Percentiles rank a stretch among this genome's conserved stretches.
Evolutionary conservation across 2,797 vertebrate species (phyloP).

Genomic region (Coccyzus lansbergi): DNA sequence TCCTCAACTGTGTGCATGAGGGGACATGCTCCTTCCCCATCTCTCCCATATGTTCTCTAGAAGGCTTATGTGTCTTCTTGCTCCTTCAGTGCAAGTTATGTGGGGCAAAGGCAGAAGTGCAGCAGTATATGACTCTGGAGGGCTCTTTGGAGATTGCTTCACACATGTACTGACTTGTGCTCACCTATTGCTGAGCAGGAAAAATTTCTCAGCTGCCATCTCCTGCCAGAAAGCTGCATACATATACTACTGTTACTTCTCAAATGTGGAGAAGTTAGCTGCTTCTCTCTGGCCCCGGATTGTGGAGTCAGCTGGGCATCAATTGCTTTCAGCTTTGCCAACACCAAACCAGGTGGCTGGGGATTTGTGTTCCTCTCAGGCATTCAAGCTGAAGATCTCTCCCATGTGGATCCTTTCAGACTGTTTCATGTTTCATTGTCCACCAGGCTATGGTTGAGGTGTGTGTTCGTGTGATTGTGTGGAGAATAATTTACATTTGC

Average conservation of each 20-base stretch:
- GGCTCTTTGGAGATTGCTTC: not conserved
- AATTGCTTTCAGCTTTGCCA: slow-evolving; percentile 52
- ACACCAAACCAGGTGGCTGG: slow-evolving; percentile 9
- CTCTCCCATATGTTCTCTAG: not conserved
- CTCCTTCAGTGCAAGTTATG: not conserved
- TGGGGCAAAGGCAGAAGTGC: not conserved
- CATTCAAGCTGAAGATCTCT: slow-evolving; percentile 37
- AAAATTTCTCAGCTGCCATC: not conserved
- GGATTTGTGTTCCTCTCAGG: not conserved
- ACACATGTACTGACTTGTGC: not conserved
- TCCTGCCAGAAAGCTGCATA: not conserved
- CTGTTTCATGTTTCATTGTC: not conserved
- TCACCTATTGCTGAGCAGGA: not conserved
- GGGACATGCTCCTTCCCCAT: not conserved
- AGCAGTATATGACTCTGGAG: not conserved
- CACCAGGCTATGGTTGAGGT: not conserved
- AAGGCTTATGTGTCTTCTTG: not conserved
- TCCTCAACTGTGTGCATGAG: not conserved
- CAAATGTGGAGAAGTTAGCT: not conserved
- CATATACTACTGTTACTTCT: not conserved
- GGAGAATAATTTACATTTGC: not conserved
- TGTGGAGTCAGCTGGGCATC: slow-evolving; percentile 1
- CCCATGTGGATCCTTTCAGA: not conserved
- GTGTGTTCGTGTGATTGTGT: not conserved
- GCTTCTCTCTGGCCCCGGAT: not conserved